A percentile compares a stretch with the other conserved stretches of the same genome.
phyloP scores from a whole-genome alignment of 2,888 invertebrate genomes.

The Nyleta sp. region DNA sequence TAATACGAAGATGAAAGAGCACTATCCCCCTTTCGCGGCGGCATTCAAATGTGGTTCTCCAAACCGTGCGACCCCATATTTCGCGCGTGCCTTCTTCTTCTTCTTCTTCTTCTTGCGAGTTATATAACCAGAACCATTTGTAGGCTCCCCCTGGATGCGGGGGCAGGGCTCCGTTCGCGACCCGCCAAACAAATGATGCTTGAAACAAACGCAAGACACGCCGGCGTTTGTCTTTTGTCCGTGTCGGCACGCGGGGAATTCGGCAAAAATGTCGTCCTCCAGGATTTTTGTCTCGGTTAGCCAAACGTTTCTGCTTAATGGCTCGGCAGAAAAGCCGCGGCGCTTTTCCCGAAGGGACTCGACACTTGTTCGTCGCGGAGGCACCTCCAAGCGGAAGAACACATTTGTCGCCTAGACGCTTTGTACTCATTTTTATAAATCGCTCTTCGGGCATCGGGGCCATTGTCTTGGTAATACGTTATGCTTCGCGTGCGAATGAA shows the following conservation, averaged over 20 bases:
- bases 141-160: conserved; percentile 26
- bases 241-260: conserved; percentile 77
- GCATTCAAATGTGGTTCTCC: conserved; percentile 80
- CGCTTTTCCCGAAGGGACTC: conserved; percentile 46
- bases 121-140: conserved; percentile 60
- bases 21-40: conserved; percentile 70
- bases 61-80: conserved; percentile 75
- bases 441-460: neutral
- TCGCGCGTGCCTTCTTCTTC: conserved; percentile 73
- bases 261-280: conserved; percentile 76
- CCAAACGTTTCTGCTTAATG: conserved; percentile 81
- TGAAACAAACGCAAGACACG: conserved; percentile 82
- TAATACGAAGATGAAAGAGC: conserved; percentile 76
- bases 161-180: conserved; percentile 65
- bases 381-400: conserved; percentile 42
- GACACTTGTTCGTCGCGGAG: conserved; percentile 25
- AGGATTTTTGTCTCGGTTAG: conserved; percentile 82
- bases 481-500: too few species aligned
- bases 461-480: neutral
- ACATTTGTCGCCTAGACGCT: conserved; percentile 42
- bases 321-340: conserved; percentile 74
- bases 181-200: conserved; percentile 82
- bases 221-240: conserved; percentile 80
- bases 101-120: conserved; percentile 68
- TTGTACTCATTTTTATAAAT: conserved; percentile 33